Conservation (phyloP, 1,140 invertebrate genomes). For the Chlorops oryzae region DNA sequence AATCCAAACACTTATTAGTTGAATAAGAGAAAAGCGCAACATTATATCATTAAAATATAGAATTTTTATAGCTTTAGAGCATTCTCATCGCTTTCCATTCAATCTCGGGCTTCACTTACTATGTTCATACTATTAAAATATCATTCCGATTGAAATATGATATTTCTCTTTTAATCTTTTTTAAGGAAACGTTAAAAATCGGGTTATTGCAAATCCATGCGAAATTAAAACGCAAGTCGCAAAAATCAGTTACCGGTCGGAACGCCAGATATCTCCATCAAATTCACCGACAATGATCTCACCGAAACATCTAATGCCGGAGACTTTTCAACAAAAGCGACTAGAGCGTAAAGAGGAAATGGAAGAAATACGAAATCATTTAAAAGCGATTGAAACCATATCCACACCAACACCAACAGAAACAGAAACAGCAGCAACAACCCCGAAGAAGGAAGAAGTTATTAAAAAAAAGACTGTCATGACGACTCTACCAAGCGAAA, state of each 20-base stretch:
- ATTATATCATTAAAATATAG: too few species aligned
- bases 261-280: neutral
- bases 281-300: neutral
- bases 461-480: neutral
- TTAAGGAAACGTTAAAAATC: neutral
- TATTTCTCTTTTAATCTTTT: too few species aligned
- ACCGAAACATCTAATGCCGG: neutral
- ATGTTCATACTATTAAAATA: too few species aligned
- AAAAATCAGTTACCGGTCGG: slow-evolving; percentile 5
- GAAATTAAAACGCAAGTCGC: slow-evolving; percentile 10
- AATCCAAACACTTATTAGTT: too few species aligned
- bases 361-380: slow-evolving; percentile 3
- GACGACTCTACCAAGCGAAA: neutral
- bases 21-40: too few species aligned
- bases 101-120: too few species aligned
- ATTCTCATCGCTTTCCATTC: too few species aligned
- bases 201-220: neutral
- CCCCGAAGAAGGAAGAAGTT: neutral
- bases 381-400: slow-evolving; percentile 7
- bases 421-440: neutral
- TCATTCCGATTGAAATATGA: too few species aligned
- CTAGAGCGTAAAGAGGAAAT: slow-evolving; percentile 11
- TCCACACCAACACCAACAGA: neutral
- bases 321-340: slow-evolving; percentile 8
- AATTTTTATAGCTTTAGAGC: too few species aligned